Percentiles rank a stretch among this genome's conserved stretches.
Evolutionary conservation across 1,140 invertebrate species (phyloP).

Genomic region (Drosophila nannoptera): DNA sequence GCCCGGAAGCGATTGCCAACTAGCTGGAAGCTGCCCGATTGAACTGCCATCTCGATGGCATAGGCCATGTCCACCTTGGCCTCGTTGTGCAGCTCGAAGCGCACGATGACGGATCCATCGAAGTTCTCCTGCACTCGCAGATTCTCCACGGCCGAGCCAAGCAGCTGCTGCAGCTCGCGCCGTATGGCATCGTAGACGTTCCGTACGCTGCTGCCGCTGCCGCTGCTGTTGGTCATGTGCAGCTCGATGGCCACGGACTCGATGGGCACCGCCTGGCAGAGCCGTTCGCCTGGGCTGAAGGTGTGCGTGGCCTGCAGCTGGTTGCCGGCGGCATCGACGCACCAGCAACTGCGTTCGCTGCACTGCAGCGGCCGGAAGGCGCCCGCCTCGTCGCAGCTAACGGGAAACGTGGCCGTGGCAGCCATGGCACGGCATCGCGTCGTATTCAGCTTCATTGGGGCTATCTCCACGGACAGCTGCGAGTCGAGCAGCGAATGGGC

Average conservation of each 20-base stretch:
- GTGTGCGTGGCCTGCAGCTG: constrained; percentile 83
- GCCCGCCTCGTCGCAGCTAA: constrained; percentile 84
- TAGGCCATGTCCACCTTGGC: constrained; percentile 77
- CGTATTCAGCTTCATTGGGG: constrained; percentile 60
- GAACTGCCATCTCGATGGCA: constrained; percentile 71
- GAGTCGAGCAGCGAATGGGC: constrained; percentile 76
- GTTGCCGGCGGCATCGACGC: constrained; percentile 91
- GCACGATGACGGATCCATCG: constrained; percentile 66
- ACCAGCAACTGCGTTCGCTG: constrained; percentile 87
- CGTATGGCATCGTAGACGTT: constrained; percentile 73
- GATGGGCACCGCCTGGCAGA: constrained; percentile 65
- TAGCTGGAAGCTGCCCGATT: constrained; percentile 55
- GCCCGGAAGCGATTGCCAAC: constrained; percentile 62
- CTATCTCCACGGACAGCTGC: constrained; percentile 55
- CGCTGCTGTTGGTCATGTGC: constrained; percentile 64
- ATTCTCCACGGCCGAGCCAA: constrained; percentile 72
- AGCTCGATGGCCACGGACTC: constrained; percentile 74
- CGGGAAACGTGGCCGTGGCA: constrained; percentile 81
- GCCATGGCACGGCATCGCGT: constrained; percentile 84
- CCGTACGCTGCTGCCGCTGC: constrained; percentile 35
- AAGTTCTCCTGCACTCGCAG: constrained; percentile 78
- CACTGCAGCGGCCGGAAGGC: constrained; percentile 88
- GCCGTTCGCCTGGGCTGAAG: constrained; percentile 81
- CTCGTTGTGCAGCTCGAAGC: constrained; percentile 74
- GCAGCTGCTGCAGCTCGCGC: constrained; percentile 61